Evolutionary conservation across 2,888 invertebrate genomes (phyloP), one percentile per base, ranked within the genome.

Genomic region (Synergus laeviventris): DNA sequence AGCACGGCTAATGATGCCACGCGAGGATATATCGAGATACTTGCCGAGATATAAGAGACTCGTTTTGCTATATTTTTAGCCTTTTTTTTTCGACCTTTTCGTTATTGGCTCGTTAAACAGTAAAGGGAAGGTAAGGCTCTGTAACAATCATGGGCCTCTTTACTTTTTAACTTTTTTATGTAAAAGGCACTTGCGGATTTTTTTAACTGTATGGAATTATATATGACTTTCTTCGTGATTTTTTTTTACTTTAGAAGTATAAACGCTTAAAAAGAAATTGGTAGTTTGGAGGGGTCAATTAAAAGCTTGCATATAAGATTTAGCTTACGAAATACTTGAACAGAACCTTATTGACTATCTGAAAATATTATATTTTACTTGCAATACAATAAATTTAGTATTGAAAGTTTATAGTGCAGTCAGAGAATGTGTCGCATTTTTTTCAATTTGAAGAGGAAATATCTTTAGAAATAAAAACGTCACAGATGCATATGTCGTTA

Each of bases 1-100:
- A 64, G 64, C 24, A 42, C 42, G 64, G 64, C 42, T 64, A 64
- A 42, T 64, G 42, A 64, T 64, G 64, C 64, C 42, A 64, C 12
- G 24, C 21, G 1, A 42, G 24, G 42, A 42, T 64, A 24, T 64
- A 64, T 21, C 21, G 64, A 24, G 64, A 64, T 64, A 64, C 64
- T 64, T 39, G 18, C 2, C 39, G 11, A 42, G 21, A 42, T 64
- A 64, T 3, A 64, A 42, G 21, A 64, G 16, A 8, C 42, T 42
- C 39, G 42, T 38, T 64, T 42, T 39, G 9, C 21, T 21, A 24
- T 42, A 64, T 64, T 64, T 64, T 42, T 64, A 42, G 21, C 24
- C 21, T 14, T 64, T 24, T 64, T 64, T 64, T 38, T 21, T 18
- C 39, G 14, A 60, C 5, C 60, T 31, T 60, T 60, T 7, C 60